Base-by-base conservation (phyloP, 2,113 vertebrate species). In the Calypte anna region DNA sequence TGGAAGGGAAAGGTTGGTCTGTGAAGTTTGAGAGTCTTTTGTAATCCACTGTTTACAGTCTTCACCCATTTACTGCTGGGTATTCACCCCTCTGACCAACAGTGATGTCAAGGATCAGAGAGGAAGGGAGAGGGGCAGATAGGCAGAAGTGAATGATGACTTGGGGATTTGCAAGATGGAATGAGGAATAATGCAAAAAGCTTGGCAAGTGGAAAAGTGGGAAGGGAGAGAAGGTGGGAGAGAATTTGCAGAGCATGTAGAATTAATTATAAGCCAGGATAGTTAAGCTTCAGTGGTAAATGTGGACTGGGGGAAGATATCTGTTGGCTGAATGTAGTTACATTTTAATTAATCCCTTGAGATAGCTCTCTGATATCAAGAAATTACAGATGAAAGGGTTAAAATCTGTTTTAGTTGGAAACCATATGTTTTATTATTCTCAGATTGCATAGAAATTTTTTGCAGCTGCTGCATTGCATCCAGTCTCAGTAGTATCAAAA, bases 371-470 rank as follows among this genome's bases (percentile, higher is more conserved):
- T 50, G 43, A 70, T 85, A 48, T 30, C 63, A 80, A 86, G 51
- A 82, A 91, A 74, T 48, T 63, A 33, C 31, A 76, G 25, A 51
- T 82, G 36, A 55, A 88, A 78, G 59, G 27, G 75, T 95, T 94
- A 95, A 96, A 93, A 86, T 66, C 13, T 57, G 23, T 57, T 80
- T 75, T 36, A 48, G 40, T 61, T 90, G 68, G 68, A 94, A 91
- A 51, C 28, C 2, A 1, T 66, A 38, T 48, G 18, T 80, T 86
- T 81, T 72, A 40, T 84, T 72, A 53, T 86, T 83, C 79, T 78
- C 61, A 82, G 66, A 44, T 24, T 64, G 40, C 50, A 58, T 44
- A 86, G 48, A 82, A 83, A 83, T 84, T 84, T 92, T 53, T 81
- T 90, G 43, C 69, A 78, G 76, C 80, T 93, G 48, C 83, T 93